phyloP scores from a whole-genome alignment of 2,888 invertebrate genomes.

The Axea sp. region DNA sequence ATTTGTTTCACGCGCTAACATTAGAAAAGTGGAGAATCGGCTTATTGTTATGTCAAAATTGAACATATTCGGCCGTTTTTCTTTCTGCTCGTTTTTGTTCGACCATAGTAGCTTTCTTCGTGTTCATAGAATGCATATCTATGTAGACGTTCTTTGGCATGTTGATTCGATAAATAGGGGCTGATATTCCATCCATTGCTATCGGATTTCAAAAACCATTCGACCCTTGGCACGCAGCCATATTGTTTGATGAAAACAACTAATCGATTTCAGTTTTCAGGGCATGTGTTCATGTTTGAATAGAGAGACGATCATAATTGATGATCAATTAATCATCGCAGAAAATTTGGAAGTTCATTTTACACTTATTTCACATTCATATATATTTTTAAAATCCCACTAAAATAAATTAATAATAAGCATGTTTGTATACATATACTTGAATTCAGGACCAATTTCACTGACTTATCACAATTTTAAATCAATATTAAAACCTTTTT shows the following conservation, averaged over 20 bases:
- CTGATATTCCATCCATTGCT: constrained; percentile 32
- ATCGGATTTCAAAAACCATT: constrained; percentile 49
- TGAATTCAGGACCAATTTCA: no score
- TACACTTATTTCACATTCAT: no score
- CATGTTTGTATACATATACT: no score
- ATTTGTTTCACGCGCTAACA: background rate
- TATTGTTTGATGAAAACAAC: constrained; percentile 62
- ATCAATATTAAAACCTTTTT: no score
- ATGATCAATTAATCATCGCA: constrained; percentile 3
- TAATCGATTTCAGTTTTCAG: constrained; percentile 53
- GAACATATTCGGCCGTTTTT: constrained; percentile 28
- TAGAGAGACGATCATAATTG: constrained; percentile 17
- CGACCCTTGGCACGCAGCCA: constrained; percentile 50
- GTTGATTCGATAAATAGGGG: constrained; percentile 35
- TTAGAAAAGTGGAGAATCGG: constrained; percentile 10
- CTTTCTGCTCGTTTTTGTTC: constrained; percentile 5
- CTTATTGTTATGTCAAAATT: constrained; percentile 33
- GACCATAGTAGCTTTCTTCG: constrained; percentile 25
- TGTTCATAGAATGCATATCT: constrained; percentile 26
- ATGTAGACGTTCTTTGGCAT: constrained; percentile 24
- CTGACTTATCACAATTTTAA: no score
- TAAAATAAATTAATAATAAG: no score
- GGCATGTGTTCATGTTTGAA: constrained; percentile 23
- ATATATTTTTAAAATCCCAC: no score
- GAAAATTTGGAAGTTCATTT: no score